A percentile compares a stretch with the other conserved stretches of the same genome.
phyloP scores from a whole-genome alignment of 2,797 vertebrate genomes.

The Lepidocolaptes lacrymiger region DNA sequence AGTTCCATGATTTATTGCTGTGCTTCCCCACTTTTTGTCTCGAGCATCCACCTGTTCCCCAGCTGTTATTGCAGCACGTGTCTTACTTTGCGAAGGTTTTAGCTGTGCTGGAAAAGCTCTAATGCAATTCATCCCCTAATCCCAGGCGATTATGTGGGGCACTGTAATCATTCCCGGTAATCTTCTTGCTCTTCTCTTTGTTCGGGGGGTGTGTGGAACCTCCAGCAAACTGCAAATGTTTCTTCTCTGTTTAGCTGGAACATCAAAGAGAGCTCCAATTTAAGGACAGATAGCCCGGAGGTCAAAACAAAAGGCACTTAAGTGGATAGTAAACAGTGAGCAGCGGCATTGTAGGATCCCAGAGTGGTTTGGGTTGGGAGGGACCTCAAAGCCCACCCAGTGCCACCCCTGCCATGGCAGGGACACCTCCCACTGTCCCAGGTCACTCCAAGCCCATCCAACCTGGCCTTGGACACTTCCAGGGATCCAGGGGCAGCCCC shows the following conservation, averaged over 20 bases:
- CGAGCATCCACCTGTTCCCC: slow-evolving; percentile 21
- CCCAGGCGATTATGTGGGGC: background rate
- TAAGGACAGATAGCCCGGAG: background rate
- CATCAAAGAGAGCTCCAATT: background rate
- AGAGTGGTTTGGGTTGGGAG: background rate
- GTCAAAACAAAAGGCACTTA: background rate
- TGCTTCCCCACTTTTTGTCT: background rate
- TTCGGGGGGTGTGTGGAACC: background rate
- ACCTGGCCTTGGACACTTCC: background rate
- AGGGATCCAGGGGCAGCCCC: background rate
- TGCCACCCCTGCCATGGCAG: background rate
- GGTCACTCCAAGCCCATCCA: background rate
- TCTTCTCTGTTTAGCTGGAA: background rate
- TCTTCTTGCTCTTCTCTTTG: background rate
- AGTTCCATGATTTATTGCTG: slow-evolving; percentile 49
- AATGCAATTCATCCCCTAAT: background rate
- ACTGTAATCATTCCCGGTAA: background rate
- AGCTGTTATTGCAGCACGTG: background rate
- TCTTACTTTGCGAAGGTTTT: slow-evolving; percentile 8
- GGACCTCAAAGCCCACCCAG: background rate
- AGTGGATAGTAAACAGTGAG: background rate
- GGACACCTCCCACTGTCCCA: background rate
- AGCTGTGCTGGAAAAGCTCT: background rate
- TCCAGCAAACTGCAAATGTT: background rate
- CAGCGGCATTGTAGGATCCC: background rate